Conservation (phyloP, 2,797 vertebrate species). For the Smutsia gigantea region DNA sequence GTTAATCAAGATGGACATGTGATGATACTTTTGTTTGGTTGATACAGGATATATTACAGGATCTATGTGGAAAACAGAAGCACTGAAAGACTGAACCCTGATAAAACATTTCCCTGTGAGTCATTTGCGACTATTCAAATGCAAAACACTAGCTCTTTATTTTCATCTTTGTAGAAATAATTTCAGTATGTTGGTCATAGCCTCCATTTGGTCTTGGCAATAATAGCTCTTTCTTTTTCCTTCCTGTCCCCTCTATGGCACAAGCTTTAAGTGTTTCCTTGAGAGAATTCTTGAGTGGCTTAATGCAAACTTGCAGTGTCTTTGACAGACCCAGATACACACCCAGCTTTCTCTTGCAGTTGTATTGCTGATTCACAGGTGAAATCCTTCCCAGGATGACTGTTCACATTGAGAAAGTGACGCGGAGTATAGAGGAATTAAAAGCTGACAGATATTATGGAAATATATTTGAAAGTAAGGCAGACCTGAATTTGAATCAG, state of each 20-base stretch:
- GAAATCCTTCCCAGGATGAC: background rate
- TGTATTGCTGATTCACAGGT: background rate
- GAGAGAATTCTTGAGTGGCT: background rate
- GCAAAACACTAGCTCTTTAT: background rate
- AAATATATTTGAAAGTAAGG: background rate
- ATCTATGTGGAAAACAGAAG: background rate
- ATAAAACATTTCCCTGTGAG: background rate
- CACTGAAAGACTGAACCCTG: background rate
- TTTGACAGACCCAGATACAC: background rate
- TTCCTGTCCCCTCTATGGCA: background rate
- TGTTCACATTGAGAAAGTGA: background rate
- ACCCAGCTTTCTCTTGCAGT: background rate
- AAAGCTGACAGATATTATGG: background rate
- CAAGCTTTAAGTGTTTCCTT: background rate
- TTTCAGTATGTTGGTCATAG: background rate
- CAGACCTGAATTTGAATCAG: background rate
- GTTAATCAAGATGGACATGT: background rate
- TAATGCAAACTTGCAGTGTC: background rate
- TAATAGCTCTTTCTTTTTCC: background rate
- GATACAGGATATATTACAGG: background rate
- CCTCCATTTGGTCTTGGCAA: background rate
- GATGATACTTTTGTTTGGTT: background rate
- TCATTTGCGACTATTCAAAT: constrained; percentile 27
- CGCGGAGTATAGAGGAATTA: background rate
- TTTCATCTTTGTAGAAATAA: constrained; percentile 46